Evolutionary conservation across 2,888 invertebrate genomes (phyloP).

Genomic region (Drosophila mayaguana): DNA sequence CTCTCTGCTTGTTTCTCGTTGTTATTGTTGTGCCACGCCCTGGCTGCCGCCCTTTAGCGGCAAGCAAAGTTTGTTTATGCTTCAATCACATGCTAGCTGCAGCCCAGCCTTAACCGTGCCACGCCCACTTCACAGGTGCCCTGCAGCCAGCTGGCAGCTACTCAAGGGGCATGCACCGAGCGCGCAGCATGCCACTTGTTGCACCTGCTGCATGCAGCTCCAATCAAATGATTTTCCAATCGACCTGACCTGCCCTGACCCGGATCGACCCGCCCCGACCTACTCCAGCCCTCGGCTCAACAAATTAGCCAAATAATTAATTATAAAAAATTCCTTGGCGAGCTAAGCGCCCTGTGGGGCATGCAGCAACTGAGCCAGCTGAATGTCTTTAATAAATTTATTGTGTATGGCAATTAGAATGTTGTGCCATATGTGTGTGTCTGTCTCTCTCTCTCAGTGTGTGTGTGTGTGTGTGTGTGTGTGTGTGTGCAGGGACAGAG

Average conservation of each 20-base stretch:
- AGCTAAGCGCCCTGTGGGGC: slow-evolving; percentile 14
- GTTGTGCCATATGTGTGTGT: slow-evolving; percentile 30
- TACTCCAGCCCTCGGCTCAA: neutral
- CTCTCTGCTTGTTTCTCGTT: neutral
- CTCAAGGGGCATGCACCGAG: no score
- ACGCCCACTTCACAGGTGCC: neutral
- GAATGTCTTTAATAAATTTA: slow-evolving; percentile 76
- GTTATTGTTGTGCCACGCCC: slow-evolving; percentile 7
- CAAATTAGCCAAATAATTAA: slow-evolving; percentile 52
- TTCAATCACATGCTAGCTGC: slow-evolving; percentile 10
- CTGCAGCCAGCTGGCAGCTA: neutral
- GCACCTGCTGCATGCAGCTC: neutral
- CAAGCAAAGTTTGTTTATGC: neutral
- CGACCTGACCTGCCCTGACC: neutral
- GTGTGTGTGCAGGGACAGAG: slow-evolving; percentile 17
- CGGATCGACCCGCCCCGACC: neutral
- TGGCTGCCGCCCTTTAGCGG: neutral
- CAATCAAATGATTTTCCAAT: slow-evolving; percentile 17
- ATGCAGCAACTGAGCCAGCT: slow-evolving; percentile 28
- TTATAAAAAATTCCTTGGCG: slow-evolving; percentile 40
- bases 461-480: slow-evolving; percentile 27
- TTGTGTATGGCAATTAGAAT: slow-evolving; percentile 73
- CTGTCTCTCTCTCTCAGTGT: slow-evolving; percentile 18
- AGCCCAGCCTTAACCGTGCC: neutral
- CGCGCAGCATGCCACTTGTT: slow-evolving; percentile 5